phyloP scores from a whole-genome alignment of 1,140 invertebrate species.

The Protaetia brevitarsis region DNA sequence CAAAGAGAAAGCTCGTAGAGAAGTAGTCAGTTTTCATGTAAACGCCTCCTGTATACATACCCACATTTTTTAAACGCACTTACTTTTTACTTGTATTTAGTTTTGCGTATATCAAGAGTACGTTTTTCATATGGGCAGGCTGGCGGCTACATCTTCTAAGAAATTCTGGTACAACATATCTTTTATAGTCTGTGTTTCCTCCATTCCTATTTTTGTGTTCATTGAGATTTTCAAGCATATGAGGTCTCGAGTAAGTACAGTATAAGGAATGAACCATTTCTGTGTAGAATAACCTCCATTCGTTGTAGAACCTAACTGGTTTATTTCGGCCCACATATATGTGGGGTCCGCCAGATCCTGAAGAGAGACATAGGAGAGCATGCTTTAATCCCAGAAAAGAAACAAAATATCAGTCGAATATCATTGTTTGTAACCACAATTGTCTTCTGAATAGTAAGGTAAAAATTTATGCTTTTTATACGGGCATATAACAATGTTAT shows the following conservation, averaged over 20 bases:
- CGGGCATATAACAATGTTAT: no score
- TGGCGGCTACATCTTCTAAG: neutral
- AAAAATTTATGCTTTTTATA: neutral
- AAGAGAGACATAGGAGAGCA: constrained; percentile 20
- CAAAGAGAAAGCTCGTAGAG: no score
- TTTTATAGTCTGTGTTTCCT: neutral
- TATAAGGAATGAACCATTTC: no score
- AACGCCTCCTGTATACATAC: no score
- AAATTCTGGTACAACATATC: neutral
- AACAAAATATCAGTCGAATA: neutral
- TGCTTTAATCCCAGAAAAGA: constrained; percentile 24
- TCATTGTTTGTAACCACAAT: constrained; percentile 3
- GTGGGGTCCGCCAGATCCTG: constrained; percentile 27
- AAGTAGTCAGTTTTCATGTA: neutral
- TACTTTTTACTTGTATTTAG: no score
- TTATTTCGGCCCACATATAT: constrained; percentile 14
- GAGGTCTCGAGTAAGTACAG: neutral
- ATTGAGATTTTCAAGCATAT: constrained; percentile 5
- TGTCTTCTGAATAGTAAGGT: constrained; percentile 18
- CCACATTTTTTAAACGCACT: no score
- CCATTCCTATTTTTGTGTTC: neutral
- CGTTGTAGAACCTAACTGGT: constrained; percentile 11
- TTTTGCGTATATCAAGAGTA: no score
- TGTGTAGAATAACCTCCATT: neutral
- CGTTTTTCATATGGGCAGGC: neutral